A percentile compares a stretch with the other conserved stretches of the same genome.
phyloP scores from a whole-genome alignment of 2,113 vertebrate genomes.

The Corydoras sp. region DNA sequence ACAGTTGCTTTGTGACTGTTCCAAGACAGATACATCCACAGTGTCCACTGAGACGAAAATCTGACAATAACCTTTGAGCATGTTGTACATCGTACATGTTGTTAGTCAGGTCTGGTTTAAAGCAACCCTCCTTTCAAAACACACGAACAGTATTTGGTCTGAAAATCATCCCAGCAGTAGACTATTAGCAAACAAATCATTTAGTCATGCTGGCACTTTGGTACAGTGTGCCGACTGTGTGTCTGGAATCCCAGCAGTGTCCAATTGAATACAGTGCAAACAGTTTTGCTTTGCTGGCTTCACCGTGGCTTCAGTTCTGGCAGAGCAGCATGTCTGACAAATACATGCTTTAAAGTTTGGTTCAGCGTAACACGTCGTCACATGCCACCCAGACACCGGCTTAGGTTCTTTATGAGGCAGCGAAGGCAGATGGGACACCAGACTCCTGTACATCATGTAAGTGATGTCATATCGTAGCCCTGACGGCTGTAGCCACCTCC shows the following conservation, averaged over 20 bases:
- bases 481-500: too few relatives aligned
- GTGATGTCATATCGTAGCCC: too few relatives aligned
- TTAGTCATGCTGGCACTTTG: slow-evolving; percentile 24
- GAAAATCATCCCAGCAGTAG: slow-evolving; percentile 32
- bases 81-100: too few relatives aligned
- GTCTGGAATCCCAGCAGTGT: slow-evolving; percentile 24
- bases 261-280: slow-evolving; percentile 26
- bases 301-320: slow-evolving; percentile 31
- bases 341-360: background rate
- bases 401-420: too few relatives aligned
- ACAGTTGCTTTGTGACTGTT: too few relatives aligned
- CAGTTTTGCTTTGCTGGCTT: slow-evolving; percentile 19
- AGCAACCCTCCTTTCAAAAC: slow-evolving; percentile 17
- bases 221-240: slow-evolving; percentile 34
- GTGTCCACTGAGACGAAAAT: background rate
- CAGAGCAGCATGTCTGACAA: background rate
- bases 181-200: slow-evolving; percentile 31
- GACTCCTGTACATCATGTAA: too few relatives aligned
- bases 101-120: slow-evolving; percentile 5
- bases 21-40: slow-evolving; percentile 1
- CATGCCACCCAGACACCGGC: too few relatives aligned
- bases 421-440: too few relatives aligned
- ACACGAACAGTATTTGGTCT: slow-evolving; percentile 25
- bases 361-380: background rate
- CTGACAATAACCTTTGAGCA: background rate